These are phyloP conservation scores for Mylabris phalerata DNA, from an alignment of 1,140 invertebrate genomes.

Conservation along the genomic window DNA sequence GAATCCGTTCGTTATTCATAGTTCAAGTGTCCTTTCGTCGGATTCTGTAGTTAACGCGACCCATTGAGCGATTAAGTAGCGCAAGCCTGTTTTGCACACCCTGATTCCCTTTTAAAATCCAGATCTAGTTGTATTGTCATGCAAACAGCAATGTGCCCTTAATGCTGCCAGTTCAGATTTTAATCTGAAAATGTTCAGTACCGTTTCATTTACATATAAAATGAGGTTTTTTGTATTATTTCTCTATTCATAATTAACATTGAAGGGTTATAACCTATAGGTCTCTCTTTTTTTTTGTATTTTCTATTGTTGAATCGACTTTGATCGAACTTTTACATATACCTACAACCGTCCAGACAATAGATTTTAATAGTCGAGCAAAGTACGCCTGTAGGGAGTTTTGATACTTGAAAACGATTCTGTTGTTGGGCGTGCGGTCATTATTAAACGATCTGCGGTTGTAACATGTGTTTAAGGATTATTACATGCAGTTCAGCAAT, in stretches of 20 bases:
- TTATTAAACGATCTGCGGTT: slow-evolving; percentile 31
- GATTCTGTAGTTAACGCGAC: slow-evolving; percentile 25
- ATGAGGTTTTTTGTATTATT: too few species aligned
- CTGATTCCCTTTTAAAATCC: slow-evolving; percentile 18
- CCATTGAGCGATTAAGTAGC: slow-evolving; percentile 31
- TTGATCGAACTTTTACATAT: background rate
- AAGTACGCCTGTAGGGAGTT: slow-evolving; percentile 21
- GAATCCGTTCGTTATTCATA: background rate
- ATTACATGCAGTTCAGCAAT: slow-evolving; percentile 20
- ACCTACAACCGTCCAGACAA: background rate
- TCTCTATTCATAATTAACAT: too few species aligned
- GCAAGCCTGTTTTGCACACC: slow-evolving; percentile 22
- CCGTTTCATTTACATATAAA: too few species aligned
- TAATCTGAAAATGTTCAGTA: too few species aligned
- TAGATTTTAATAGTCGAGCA: slow-evolving; percentile 6
- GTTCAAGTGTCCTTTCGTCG: slow-evolving; percentile 4
- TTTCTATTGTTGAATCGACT: slow-evolving; percentile 9
- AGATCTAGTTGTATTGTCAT: slow-evolving; percentile 3
- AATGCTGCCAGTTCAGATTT: too few species aligned
- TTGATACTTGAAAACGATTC: slow-evolving; percentile 28
- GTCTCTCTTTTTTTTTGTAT: too few species aligned
- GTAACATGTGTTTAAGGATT: slow-evolving; percentile 31
- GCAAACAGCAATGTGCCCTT: background rate
- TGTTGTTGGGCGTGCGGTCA: slow-evolving; percentile 15
- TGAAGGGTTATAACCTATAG: too few species aligned